Evolutionary conservation across 2,113 vertebrate species (phyloP), one percentile per base, ranked within the genome.

Genomic region (Cettia cetti): DNA sequence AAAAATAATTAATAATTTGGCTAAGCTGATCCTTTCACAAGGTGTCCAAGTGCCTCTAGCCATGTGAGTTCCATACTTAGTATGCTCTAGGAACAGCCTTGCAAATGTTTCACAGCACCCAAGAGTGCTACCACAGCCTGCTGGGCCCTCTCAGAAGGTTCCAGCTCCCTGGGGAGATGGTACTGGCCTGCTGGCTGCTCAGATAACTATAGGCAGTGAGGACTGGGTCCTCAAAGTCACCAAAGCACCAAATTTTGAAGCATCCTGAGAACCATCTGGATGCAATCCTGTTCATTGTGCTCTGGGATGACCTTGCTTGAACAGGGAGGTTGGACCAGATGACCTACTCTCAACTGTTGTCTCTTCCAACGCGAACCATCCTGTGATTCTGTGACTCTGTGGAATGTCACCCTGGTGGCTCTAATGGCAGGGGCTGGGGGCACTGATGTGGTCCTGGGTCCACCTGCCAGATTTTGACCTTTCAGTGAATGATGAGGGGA

Each of bases 151-250:
- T 63, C 44, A 35, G n/a, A 30, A 10, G 18, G 2, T 3, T 26
- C 42, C 44, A 27, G 37, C 7, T 71, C 11, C 33, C 39, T 12
- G n/a, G 2, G 14, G 16, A 68, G 13, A 6, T 11, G 4, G 4
- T 15, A 15, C 45, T 54, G 50, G 11, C 9, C 19, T n/a, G 8
- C 2, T 0, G 1, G 28, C n/a, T 66, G 30, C 23, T 11, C 15
- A 33, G 24, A 8, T 0, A 12, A 6, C 22, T 7, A 1, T 3
- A 17, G 26, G 20, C 0, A 6, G 6, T 6, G 44, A 45, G 27
- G 31, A 17, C 10, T 13, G 6, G 4, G 3, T 54, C 21, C 60
- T 94, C 16, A 7, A 15, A 15, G 18, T 11, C n/a, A 28, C n/a
- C 1, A 4, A 15, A 45, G 11, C 39, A 24, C 16, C 20, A 5